Conservation (phyloP, 2,113 vertebrate genomes). For the Neolamprologus brichardi region DNA sequence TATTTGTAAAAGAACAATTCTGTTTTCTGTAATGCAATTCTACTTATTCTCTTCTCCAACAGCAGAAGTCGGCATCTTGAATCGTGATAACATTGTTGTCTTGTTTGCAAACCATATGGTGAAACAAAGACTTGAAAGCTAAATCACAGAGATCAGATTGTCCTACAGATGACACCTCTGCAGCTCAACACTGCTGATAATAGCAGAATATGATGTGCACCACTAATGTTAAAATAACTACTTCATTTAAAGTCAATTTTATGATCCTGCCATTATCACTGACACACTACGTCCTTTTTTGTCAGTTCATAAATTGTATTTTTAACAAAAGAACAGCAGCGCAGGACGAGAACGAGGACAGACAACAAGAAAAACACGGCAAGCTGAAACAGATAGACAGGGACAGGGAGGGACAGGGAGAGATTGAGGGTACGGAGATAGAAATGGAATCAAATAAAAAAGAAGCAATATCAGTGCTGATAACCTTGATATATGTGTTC, state of each 20-base stretch:
- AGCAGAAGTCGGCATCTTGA: background rate
- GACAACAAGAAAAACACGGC: background rate
- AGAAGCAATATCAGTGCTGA: background rate
- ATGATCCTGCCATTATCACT: background rate
- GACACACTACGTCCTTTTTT: background rate
- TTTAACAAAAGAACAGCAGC: background rate
- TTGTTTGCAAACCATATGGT: background rate
- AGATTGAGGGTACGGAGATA: background rate
- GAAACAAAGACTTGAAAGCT: background rate
- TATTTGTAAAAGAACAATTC: background rate
- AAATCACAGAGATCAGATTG: background rate
- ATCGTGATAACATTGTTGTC: background rate
- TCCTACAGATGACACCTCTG: background rate
- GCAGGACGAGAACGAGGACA: background rate
- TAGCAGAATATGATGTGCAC: background rate
- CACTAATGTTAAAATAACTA: background rate
- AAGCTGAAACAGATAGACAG: background rate
- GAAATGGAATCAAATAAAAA: background rate
- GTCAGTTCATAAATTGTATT: background rate
- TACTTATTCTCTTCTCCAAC: background rate
- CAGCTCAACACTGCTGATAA: background rate
- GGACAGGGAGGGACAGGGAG: background rate
- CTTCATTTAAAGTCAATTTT: background rate
- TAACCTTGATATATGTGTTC: background rate
- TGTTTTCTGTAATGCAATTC: background rate